Base-by-base conservation (phyloP, 1,140 invertebrate genomes). In the Bombus cullumanus region DNA sequence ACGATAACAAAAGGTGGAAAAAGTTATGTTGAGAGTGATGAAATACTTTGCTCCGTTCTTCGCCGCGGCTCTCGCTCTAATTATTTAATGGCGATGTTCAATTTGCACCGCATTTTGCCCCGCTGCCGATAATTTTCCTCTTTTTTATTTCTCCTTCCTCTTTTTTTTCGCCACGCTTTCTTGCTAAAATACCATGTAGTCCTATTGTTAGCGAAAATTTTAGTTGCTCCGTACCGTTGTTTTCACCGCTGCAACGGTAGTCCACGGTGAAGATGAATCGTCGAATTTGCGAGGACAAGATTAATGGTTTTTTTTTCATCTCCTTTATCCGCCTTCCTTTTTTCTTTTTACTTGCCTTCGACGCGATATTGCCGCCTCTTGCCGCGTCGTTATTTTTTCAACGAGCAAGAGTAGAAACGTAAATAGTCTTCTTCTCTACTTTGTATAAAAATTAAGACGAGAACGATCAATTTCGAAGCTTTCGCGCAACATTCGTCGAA, bases 11-110 rank as follows among this genome's bases (percentile, higher is more conserved):
- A 41, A 34, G 59, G 57, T 31, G 34, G 62, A 53, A 80, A 73
- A 75, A 75, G 69, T 85, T 72, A 78, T 53, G 83, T 80, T 18
- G 31, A 64, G 57, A 66, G 77, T 69, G 76, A 74, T 73, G 73
- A 87, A 85, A 85, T 81, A 85, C 77, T 74, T 85, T 62, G 53
- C 66, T 57, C 39, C 76, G 72, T 79, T 77, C 76, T 85, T 85
- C 62, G 62, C 71, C 34, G 31, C 18, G 31, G 74, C 86, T 90
- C 75, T 59, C 86, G 76, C 62, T 81, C 83, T 90, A 88, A 90
- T 90, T 86, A 90, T 88, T 90, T 90, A 90, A 90, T 90, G 89
- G 86, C 78, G 72, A 84, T 73, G 86, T 90, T 90, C 89, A 90
- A 90, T 90, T 90, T 90, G 85, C 83, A 73, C 64, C 81, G 79